Evolutionary conservation across 2,888 invertebrate genomes (phyloP).

Genomic region (Idaea straminata): DNA sequence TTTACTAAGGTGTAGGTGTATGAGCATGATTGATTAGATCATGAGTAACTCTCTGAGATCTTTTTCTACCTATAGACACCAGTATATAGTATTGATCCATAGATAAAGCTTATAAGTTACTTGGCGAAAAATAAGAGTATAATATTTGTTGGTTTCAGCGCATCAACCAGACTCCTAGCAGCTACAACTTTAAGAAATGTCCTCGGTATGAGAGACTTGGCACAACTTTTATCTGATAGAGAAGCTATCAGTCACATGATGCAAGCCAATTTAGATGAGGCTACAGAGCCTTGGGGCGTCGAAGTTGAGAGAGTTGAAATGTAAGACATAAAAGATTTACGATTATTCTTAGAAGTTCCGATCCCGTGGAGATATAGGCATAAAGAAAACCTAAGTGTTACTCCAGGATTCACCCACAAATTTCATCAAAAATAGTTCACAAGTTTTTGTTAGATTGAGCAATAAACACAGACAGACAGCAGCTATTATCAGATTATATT

Average conservation of each 20-base stretch:
- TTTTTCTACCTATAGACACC: too few species aligned
- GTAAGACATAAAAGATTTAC: conserved; percentile 72
- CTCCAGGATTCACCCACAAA: background rate
- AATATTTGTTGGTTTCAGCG: conserved; percentile 71
- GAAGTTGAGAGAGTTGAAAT: conserved; percentile 97
- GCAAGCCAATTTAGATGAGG: conserved; percentile 91
- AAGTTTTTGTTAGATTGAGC: too few species aligned
- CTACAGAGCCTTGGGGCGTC: conserved; percentile 95
- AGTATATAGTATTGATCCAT: too few species aligned
- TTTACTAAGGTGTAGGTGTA: too few species aligned
- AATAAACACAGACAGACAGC: background rate
- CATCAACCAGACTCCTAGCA: conserved; percentile 89
- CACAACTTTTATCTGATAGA: conserved; percentile 94
- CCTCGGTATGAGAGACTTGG: conserved; percentile 93
- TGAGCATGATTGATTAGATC: too few species aligned
- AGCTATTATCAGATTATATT: background rate
- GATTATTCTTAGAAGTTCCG: background rate
- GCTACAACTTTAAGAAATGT: conserved; percentile 94
- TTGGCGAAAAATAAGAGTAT: too few species aligned
- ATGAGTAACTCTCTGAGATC: too few species aligned
- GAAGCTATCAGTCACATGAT: conserved; percentile 95
- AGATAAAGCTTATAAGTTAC: too few species aligned
- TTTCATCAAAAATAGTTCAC: too few species aligned
- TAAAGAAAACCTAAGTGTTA: background rate
- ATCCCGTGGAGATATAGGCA: background rate